Conservation (phyloP, 2,888 invertebrate species). For the Protodeltote pygarga region DNA sequence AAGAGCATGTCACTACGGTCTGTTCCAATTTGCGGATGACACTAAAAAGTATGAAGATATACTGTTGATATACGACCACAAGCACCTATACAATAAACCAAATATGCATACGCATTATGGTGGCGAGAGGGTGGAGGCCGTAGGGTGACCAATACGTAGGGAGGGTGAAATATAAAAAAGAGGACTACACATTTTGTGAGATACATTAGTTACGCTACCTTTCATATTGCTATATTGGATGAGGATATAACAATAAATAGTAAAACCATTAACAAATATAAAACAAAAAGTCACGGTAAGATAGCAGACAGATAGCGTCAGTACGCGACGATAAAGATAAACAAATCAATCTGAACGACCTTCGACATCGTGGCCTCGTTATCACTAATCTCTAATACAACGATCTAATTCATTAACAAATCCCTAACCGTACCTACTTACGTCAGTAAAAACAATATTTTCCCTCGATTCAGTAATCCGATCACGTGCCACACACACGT, state of each 20-base stretch:
- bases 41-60: conserved; percentile 35
- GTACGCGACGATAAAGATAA: conserved; percentile 65
- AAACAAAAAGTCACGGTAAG: conserved; percentile 26
- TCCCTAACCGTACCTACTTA: conserved; percentile 70
- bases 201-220: conserved; percentile 22
- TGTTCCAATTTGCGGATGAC: conserved; percentile 16
- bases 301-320: conserved; percentile 34
- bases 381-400: conserved; percentile 59
- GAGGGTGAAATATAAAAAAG: conserved; percentile 55
- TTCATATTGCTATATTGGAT: conserved; percentile 21
- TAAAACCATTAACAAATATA: conserved; percentile 31
- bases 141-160: conserved; percentile 53
- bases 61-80: conserved; percentile 31
- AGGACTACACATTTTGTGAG: conserved; percentile 32
- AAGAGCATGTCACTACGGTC: conserved; percentile 6
- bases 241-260: conserved; percentile 3
- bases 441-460: conserved; percentile 74
- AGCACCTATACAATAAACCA: conserved; percentile 48
- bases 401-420: conserved; percentile 67
- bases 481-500: conserved; percentile 76
- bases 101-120: conserved; percentile 54
- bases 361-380: conserved; percentile 62
- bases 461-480: conserved; percentile 76
- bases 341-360: conserved; percentile 66
- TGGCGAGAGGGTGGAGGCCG: conserved; percentile 36